phyloP scores from a whole-genome alignment of 2,113 vertebrate species.

The Xiphophorus hellerii region DNA sequence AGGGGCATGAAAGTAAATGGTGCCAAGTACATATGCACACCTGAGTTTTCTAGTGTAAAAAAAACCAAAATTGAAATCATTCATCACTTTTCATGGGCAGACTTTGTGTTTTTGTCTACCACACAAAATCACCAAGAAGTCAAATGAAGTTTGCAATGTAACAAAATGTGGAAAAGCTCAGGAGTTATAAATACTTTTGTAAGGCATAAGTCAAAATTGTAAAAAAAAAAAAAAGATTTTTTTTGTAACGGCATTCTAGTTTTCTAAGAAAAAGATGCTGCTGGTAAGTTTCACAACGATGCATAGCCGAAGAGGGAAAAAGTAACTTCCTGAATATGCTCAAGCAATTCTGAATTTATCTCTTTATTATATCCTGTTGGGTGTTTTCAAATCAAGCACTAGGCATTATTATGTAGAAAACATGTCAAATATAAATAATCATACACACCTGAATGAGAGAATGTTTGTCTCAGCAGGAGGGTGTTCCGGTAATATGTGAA shows the following conservation, averaged over 20 bases:
- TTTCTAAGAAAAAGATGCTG: not conserved
- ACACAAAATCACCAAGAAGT: not conserved
- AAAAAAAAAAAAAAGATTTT: not conserved
- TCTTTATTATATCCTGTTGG: not conserved
- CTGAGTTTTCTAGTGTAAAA: not conserved
- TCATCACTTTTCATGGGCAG: not conserved
- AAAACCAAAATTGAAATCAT: not conserved
- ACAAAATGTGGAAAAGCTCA: not conserved
- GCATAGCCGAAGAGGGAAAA: conserved; percentile 14
- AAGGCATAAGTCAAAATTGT: not conserved
- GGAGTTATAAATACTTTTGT: not conserved
- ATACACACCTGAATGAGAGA: conserved; percentile 31
- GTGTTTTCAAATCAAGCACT: not conserved
- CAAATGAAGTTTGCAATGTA: not conserved
- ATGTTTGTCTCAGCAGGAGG: not conserved
- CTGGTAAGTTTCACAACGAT: conserved; percentile 6
- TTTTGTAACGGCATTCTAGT: not conserved
- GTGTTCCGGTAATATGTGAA: not conserved
- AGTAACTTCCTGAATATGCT: conserved; percentile 37
- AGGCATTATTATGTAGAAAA: not conserved
- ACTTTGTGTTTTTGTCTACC: not conserved
- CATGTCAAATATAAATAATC: not conserved
- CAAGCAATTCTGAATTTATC: conserved; percentile 13
- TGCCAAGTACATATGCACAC: not conserved
- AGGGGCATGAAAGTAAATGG: not conserved